Conservation (phyloP, 2,797 vertebrate species). For the Phaenicophaeus curvirostris region DNA sequence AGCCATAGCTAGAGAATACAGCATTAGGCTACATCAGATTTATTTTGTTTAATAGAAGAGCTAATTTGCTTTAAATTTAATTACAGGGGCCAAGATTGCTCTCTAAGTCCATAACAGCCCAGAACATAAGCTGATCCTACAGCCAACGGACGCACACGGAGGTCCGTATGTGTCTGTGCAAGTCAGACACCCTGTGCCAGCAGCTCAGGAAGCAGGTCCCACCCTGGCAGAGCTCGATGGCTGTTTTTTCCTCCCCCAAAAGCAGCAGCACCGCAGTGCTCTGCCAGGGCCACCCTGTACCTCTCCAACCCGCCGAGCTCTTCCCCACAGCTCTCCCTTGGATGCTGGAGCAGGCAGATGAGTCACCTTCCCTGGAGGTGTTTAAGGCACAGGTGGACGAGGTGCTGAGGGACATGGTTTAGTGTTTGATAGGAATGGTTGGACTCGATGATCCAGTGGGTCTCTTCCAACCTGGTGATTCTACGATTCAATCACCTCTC, state of each 20-base stretch:
- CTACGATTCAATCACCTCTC: background rate
- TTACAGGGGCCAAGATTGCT: conserved; percentile 64
- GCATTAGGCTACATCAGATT: conserved; percentile 70
- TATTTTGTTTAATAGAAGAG: conserved; percentile 71
- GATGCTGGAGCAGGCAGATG: background rate
- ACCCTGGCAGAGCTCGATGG: background rate
- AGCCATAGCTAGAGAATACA: conserved; percentile 62
- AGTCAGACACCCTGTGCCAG: background rate
- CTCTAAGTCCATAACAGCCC: conserved; percentile 56
- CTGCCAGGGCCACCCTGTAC: background rate
- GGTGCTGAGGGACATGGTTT: too few relatives aligned
- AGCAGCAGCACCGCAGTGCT: background rate
- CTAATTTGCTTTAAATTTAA: conserved; percentile 75
- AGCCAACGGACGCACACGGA: background rate
- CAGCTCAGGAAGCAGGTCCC: rapidly evolving
- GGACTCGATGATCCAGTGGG: too few relatives aligned
- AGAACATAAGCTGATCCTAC: conserved; percentile 40
- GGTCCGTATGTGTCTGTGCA: background rate
- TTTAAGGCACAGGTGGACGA: too few relatives aligned
- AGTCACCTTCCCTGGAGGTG: too few relatives aligned
- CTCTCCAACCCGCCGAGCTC: background rate
- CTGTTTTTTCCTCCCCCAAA: background rate
- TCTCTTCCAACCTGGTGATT: too few relatives aligned
- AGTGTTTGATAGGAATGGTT: too few relatives aligned
- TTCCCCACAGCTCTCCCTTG: background rate